Evolutionary conservation across 2,113 vertebrate species (phyloP).

Genomic region (Anarhynchus alexandrinus): DNA sequence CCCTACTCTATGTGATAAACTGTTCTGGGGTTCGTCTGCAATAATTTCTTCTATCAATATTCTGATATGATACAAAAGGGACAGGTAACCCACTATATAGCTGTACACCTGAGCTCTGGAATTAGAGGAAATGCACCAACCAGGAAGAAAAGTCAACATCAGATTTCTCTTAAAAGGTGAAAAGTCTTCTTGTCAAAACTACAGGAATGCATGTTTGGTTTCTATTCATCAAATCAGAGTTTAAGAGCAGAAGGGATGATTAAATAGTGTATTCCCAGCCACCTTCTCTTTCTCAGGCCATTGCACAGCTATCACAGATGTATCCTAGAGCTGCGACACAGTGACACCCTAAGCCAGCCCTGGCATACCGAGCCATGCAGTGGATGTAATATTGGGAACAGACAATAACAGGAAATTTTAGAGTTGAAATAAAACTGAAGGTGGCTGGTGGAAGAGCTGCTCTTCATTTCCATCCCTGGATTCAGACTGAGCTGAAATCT

Average conservation of each 20-base stretch:
- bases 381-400: background rate
- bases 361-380: background rate
- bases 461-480: background rate
- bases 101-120: background rate
- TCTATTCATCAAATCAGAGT: background rate
- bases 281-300: background rate
- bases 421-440: background rate
- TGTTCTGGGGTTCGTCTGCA: background rate
- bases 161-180: background rate
- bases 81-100: background rate
- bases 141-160: background rate
- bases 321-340: background rate
- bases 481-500: background rate
- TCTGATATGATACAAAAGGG: background rate
- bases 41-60: background rate
- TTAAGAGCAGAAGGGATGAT: background rate
- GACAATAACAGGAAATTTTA: background rate
- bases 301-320: background rate
- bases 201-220: background rate
- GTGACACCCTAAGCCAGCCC: background rate
- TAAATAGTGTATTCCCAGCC: background rate
- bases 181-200: background rate
- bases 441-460: background rate
- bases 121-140: background rate
- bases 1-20: background rate